Base-by-base conservation (phyloP, 2,113 vertebrate species). In the Glaucomys volans region DNA sequence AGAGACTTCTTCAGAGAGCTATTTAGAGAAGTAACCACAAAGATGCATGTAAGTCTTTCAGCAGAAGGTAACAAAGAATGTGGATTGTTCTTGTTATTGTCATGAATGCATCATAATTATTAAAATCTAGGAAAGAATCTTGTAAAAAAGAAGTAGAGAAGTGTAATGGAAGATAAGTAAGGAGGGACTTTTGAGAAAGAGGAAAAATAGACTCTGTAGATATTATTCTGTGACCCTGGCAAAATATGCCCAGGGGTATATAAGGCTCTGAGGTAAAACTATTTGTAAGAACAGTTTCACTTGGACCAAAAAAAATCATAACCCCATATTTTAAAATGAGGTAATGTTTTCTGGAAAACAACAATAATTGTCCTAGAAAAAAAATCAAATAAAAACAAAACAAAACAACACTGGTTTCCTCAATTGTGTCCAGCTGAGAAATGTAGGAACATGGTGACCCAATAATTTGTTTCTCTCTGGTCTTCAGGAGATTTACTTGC, bases 371-470 rank as follows among this genome's bases (percentile, higher is more conserved):
- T 87, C 92, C 84, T 71, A 74, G 95, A 85, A 91, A 94, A 88
- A 94, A 97, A 95, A 42, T 94, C 47, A 97, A 96, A 93, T 80
- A 92, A 96, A 97, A 97, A 50, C 82, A 96, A 96, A 97, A 91
- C 95, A 95, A 94, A 96, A 86, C 77, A 95, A 93, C 67, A 32
- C 66, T 91, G 72, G 72, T 32, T 32, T 22, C 59, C 91, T 97
- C 96, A 97, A 94, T 92, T 97, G 92, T 97, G 95, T 97, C 96
- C 97, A 97, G 94, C 97, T 97, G 97, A 96, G 77, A 92, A 86
- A 87, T 42, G 83, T 92, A 87, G 76, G 93, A 95, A 67, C 93
- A 97, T 90, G 76, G 54, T 95, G 95, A 28, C 92, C 87, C 93
- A 66, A 94, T 93, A 85, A 18, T 35, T 96, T 96, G 30, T 66